phyloP scores from a whole-genome alignment of 2,113 vertebrate species.

The Oxyura jamaicensis region DNA sequence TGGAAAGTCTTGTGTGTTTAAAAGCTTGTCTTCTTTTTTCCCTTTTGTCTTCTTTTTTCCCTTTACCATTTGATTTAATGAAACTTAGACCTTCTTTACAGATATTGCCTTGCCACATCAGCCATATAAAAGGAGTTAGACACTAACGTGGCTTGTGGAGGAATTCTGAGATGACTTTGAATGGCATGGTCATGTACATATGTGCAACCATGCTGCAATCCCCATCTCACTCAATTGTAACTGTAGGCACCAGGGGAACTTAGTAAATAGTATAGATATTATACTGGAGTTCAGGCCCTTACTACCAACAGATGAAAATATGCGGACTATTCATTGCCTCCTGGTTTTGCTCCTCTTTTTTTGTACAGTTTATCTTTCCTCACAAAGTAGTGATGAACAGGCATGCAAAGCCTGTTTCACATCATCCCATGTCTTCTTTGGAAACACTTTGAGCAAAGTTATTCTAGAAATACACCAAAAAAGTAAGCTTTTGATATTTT shows the following conservation, averaged over 20 bases:
- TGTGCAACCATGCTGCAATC: not conserved
- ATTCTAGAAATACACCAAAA: constrained; percentile 1
- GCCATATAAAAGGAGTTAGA: not conserved
- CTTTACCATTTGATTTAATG: not conserved
- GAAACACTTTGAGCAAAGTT: not conserved
- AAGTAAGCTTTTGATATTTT: constrained; percentile 33
- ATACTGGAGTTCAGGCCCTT: not conserved
- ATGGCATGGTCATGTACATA: not conserved
- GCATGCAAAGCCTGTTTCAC: not conserved
- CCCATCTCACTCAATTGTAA: not conserved
- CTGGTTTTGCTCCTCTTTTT: not conserved
- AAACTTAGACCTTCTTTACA: not conserved
- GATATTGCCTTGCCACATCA: not conserved
- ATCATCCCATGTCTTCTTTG: not conserved
- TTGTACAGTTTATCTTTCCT: not conserved
- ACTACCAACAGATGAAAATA: not conserved
- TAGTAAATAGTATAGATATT: not conserved
- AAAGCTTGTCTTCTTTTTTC: not conserved
- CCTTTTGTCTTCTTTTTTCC: not conserved
- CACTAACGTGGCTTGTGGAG: not conserved
- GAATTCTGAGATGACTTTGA: not conserved
- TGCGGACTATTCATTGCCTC: not conserved
- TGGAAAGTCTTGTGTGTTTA: not conserved
- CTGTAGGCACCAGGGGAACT: not conserved
- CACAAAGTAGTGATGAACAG: not conserved